These are phyloP conservation scores for Phymastichus coffea DNA, from an alignment of 1,140 invertebrate species.

Conservation along the genomic window DNA sequence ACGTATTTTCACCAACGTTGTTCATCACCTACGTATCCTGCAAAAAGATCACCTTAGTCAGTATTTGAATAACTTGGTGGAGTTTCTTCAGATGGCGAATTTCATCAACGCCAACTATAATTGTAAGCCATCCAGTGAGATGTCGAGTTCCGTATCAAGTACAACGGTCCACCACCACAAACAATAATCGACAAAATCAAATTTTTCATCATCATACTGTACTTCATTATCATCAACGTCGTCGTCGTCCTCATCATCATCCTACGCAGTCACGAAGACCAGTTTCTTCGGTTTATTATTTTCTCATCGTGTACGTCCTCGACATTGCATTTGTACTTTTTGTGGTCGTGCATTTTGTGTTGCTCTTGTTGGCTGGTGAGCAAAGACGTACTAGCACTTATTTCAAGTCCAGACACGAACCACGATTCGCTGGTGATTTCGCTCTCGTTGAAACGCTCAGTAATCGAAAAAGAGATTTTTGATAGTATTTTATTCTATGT, in stretches of 20 bases:
- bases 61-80: constrained; percentile 63
- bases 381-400: not conserved
- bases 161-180: constrained; percentile 22
- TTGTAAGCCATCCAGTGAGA: no score
- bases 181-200: constrained; percentile 15
- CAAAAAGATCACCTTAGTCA: constrained; percentile 62
- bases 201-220: no score
- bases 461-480: constrained; percentile 13
- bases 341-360: not conserved
- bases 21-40: constrained; percentile 61
- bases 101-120: constrained; percentile 55
- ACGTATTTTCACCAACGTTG: constrained; percentile 66
- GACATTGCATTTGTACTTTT: not conserved
- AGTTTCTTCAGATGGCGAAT: constrained; percentile 63
- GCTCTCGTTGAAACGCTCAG: not conserved
- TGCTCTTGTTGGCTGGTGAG: not conserved
- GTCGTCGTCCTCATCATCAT: no score
- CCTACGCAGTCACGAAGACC: not conserved
- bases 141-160: no score
- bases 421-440: no score
- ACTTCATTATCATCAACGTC: no score
- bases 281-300: not conserved
- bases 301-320: not conserved
- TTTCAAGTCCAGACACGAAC: no score
- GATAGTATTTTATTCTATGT: constrained; percentile 19